Conservation (phyloP, 1,140 invertebrate species). For the Drosophila cardini region DNA sequence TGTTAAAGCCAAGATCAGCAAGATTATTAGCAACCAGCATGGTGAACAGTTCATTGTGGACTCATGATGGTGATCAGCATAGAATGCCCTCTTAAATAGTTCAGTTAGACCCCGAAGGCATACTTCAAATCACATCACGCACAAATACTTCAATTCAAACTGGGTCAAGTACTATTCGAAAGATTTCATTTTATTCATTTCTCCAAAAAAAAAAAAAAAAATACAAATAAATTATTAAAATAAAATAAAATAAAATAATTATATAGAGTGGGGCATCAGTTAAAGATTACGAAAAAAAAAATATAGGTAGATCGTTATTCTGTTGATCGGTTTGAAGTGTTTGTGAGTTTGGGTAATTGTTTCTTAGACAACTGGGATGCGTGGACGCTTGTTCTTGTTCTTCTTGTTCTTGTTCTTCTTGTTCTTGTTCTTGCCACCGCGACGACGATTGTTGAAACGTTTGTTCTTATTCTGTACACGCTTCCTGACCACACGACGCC, state of each 20-base stretch:
- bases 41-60: conserved; percentile 26
- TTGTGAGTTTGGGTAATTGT: not conserved
- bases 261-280: conserved; percentile 38
- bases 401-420: conserved; percentile 62
- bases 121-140: not conserved
- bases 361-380: conserved; percentile 52
- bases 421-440: conserved; percentile 53
- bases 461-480: conserved; percentile 56
- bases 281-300: conserved; percentile 72
- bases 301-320: conserved; percentile 15
- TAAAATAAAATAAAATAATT: conserved; percentile 9
- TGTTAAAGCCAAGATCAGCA: not conserved
- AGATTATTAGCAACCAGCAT: conserved; percentile 1
- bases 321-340: not conserved
- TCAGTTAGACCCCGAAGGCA: not conserved
- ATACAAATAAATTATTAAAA: too few species aligned
- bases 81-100: conserved; percentile 37
- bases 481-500: conserved; percentile 67
- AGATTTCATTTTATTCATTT: conserved; percentile 50
- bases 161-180: conserved; percentile 45
- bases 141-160: not conserved
- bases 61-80: not conserved
- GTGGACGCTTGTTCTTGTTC: conserved; percentile 62
- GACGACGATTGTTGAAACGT: conserved; percentile 47
- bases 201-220: too few species aligned